Evolutionary conservation across 2,888 invertebrate species (phyloP).

Genomic region (Andrena chrysosceles): DNA sequence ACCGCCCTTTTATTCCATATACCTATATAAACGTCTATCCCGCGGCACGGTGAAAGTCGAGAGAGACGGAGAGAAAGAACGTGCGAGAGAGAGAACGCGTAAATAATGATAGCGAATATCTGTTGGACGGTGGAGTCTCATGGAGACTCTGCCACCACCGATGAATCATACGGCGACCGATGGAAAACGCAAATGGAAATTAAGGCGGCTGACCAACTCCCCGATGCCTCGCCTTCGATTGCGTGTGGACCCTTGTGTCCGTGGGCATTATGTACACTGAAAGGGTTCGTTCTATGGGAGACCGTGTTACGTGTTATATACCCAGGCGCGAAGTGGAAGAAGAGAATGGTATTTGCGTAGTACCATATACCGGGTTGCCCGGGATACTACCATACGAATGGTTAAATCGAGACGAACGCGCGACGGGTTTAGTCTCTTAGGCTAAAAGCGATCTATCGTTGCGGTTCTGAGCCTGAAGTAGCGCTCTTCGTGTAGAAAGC

Average conservation of each 20-base stretch:
- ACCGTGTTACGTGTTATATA: no score
- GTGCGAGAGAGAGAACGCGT: conserved; percentile 24
- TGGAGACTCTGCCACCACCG: neutral
- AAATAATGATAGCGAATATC: conserved; percentile 36
- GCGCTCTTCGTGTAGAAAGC: conserved; percentile 6
- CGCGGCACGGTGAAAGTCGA: conserved; percentile 47
- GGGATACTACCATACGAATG: no score
- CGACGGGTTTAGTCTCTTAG: no score
- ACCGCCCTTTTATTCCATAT: conserved; percentile 62
- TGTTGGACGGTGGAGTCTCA: neutral
- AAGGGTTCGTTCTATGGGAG: no score
- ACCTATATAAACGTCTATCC: conserved; percentile 49
- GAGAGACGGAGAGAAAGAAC: neutral
- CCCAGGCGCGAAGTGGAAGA: no score
- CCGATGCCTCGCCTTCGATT: no score
- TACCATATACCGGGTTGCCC: no score
- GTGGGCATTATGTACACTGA: no score
- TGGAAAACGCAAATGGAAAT: neutral
- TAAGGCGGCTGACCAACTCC: neutral
- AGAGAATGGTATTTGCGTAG: no score
- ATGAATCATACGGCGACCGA: conserved; percentile 13
- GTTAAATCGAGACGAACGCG: no score
- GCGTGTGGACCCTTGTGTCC: no score
- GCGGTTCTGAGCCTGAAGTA: neutral
- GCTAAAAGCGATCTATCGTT: no score